A percentile compares a stretch with the other conserved stretches of the same genome.
Conservation (phyloP, 2,113 vertebrate genomes). For the Tachysurus fulvidraco region DNA sequence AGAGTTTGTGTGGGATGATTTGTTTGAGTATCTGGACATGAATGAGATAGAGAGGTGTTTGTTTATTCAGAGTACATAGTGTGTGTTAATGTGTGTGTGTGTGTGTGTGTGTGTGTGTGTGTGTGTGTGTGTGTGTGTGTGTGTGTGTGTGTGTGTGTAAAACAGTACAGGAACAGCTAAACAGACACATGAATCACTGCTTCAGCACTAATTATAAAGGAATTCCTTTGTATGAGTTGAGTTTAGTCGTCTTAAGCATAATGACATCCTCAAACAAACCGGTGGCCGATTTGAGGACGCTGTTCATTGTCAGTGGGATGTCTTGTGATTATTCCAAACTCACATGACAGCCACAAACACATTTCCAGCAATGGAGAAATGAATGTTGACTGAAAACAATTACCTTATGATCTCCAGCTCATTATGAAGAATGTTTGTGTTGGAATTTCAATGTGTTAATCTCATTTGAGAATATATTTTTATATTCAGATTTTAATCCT, state of each 20-base stretch:
- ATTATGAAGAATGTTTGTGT: background rate
- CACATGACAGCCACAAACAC: background rate
- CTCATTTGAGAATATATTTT: background rate
- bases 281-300: background rate
- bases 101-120: constrained; percentile 21
- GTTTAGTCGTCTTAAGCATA: background rate
- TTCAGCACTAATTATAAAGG: background rate
- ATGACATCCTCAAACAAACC: background rate
- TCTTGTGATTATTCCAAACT: background rate
- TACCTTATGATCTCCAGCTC: background rate
- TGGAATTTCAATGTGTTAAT: background rate
- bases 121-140: constrained; percentile 21
- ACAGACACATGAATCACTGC: background rate
- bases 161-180: background rate
- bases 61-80: constrained; percentile 2
- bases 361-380: background rate
- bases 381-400: background rate
- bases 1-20: background rate
- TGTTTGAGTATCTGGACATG: constrained; percentile 26
- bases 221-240: background rate
- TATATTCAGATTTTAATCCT: no score
- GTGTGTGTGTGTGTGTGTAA: constrained; percentile 8
- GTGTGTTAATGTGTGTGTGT: constrained; percentile 13
- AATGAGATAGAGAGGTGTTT: background rate
- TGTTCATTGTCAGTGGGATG: background rate